Base-by-base conservation (phyloP, 2,888 invertebrate species). In the Conistra vaccinii region DNA sequence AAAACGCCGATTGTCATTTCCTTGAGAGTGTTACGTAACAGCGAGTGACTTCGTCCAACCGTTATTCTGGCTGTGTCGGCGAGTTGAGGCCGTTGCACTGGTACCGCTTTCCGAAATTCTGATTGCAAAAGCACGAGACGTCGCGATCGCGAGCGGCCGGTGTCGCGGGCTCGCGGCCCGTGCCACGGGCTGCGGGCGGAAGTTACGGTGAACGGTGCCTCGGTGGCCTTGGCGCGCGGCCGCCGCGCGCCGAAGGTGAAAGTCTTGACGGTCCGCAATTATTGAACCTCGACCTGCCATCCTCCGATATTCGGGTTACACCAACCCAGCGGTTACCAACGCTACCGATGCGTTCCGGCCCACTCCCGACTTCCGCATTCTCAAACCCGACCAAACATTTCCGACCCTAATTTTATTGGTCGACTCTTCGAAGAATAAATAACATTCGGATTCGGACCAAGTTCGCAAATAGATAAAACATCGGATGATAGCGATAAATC, bases 221-320 rank as follows among this genome's bases (percentile, higher is more conserved):
- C 92, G 85, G 90, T 89, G 95, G 95, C 95, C 95, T 95, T 95
- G 95, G 90, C 89, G 90, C 89, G 91, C 91, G 90, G 91, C 92
- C 92, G 92, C 92, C 91, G 94, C 92, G 91, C 94, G 92, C 90
- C 94, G 96, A 96, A 95, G 96, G 96, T 96, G 96, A 96, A 96
- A 96, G 96, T 96, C 95, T 95, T 93, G 93, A 91, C 93, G 90
- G 91, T 90, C 90, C 89, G 94, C 94, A 94, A 95, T 95, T 94
- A 95, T 93, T 94, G 94, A 95, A 94, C 95, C 95, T 95, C 95
- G 94, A 93, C 93, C 94, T 91, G 90, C 90, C 94, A 94, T 94
- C 95, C 93, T 93, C 91, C 91, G 89, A 91, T 91, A 94, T 92
- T 93, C 92, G 92, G 92, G 91, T 92, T 92, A 91, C 88, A 89